phyloP scores from a whole-genome alignment of 2,797 vertebrate genomes.

The Platalea minor region DNA sequence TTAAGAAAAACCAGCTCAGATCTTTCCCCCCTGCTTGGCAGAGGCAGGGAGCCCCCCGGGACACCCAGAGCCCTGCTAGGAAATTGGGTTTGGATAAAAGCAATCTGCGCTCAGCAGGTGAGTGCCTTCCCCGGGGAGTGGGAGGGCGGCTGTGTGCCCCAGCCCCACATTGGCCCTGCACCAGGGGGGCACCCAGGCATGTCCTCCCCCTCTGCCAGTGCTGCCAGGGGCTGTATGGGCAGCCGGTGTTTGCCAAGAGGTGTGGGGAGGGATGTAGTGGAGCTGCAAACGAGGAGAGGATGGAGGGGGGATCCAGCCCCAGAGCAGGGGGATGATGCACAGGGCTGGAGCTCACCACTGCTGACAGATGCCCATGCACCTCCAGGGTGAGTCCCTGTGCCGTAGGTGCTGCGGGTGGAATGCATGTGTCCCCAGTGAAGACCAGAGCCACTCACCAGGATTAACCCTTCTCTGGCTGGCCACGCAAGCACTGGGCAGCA shows the following conservation, averaged over 20 bases:
- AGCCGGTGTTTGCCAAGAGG: not conserved
- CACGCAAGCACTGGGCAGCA: not conserved
- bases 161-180: accelerated
- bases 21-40: constrained; percentile 12
- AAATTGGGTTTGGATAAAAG: constrained; percentile 31
- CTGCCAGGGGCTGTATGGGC: not conserved
- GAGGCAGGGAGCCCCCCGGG: not conserved
- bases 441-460: accelerated
- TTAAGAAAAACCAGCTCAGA: constrained; percentile 54
- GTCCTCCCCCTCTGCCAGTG: not conserved
- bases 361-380: not conserved
- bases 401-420: not conserved
- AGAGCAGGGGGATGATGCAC: accelerated
- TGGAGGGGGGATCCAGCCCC: not conserved
- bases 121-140: not conserved
- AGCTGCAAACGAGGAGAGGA: not conserved
- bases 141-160: not conserved
- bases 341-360: not conserved
- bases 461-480: not conserved
- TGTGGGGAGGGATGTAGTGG: not conserved
- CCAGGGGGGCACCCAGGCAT: not conserved
- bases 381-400: not conserved
- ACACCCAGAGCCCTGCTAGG: not conserved
- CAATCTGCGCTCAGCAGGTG: not conserved
- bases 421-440: accelerated